Conservation (phyloP, 2,797 vertebrate species). For the Pampus argenteus region DNA sequence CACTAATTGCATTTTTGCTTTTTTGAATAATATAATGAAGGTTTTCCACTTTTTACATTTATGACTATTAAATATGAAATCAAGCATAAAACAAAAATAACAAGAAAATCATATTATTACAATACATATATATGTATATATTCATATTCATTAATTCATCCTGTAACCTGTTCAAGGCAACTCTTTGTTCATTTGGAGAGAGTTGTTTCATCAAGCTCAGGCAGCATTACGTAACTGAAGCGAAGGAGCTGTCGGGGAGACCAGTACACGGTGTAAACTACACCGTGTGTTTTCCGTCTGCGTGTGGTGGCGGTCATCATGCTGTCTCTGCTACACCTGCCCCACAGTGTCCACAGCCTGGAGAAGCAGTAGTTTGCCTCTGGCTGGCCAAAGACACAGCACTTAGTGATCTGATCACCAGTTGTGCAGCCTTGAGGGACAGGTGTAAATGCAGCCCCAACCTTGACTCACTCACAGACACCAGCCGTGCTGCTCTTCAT, state of each 20-base stretch:
- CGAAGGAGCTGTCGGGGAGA: slow-evolving; percentile 13
- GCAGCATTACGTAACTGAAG: slow-evolving; percentile 30
- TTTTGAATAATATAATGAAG: not conserved
- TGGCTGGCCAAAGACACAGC: slow-evolving; percentile 62
- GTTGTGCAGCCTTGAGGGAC: slow-evolving; percentile 86
- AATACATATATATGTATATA: too few species aligned
- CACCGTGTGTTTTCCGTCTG: slow-evolving; percentile 38
- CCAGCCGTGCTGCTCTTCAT: slow-evolving; percentile 76
- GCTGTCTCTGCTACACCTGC: slow-evolving; percentile 32
- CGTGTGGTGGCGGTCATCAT: slow-evolving; percentile 28
- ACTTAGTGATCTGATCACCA: slow-evolving; percentile 70
- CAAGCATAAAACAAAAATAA: not conserved
- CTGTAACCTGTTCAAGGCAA: not conserved
- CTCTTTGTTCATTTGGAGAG: not conserved
- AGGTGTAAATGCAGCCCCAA: slow-evolving; percentile 84
- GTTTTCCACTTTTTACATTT: too few species aligned
- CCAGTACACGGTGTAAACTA: not conserved
- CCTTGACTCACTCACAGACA: slow-evolving; percentile 79
- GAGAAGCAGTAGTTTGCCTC: slow-evolving; percentile 34
- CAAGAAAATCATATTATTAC: not conserved
- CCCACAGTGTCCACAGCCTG: slow-evolving; percentile 35
- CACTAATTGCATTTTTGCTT: not conserved
- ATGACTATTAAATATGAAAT: not conserved
- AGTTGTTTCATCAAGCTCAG: slow-evolving; percentile 18
- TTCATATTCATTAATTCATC: not conserved